Conservation (phyloP, 2,113 vertebrate genomes). For the Burhinus bistriatus region DNA sequence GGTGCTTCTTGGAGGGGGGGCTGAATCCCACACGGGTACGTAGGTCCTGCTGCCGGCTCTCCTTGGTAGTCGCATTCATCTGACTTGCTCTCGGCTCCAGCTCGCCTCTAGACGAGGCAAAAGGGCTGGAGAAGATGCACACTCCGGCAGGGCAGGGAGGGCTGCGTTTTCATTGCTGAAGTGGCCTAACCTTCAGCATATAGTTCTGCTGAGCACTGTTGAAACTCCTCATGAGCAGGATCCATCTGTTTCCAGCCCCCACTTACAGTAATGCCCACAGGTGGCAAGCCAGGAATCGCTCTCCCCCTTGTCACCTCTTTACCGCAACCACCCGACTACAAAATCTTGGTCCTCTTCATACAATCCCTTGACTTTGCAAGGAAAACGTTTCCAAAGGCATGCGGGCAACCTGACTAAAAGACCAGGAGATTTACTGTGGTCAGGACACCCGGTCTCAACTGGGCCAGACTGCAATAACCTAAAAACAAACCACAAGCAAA, state of each 20-base stretch:
- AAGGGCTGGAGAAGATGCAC: background rate
- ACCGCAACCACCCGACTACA: background rate
- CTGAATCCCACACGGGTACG: background rate
- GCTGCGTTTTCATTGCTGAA: background rate
- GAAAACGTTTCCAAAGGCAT: constrained; percentile 35
- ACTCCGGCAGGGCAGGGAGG: background rate
- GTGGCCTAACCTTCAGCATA: background rate
- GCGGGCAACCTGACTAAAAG: background rate
- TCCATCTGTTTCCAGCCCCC: background rate
- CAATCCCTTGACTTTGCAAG: background rate
- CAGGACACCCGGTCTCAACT: background rate
- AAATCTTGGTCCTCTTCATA: background rate
- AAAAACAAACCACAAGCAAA: background rate
- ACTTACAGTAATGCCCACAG: background rate
- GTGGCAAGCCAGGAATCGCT: background rate
- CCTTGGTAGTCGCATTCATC: background rate
- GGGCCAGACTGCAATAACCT: background rate
- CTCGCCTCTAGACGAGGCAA: background rate
- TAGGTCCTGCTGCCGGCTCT: background rate
- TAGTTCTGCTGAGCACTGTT: background rate
- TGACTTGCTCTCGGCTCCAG: background rate
- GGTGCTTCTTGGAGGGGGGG: constrained; percentile 66
- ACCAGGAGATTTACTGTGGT: background rate
- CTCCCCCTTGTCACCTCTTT: background rate
- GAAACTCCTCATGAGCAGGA: background rate